Percentiles rank a stretch among this genome's conserved stretches.
Evolutionary conservation across 2,113 vertebrate species (phyloP).

Genomic region (Protobothrops mucrosquamatus): DNA sequence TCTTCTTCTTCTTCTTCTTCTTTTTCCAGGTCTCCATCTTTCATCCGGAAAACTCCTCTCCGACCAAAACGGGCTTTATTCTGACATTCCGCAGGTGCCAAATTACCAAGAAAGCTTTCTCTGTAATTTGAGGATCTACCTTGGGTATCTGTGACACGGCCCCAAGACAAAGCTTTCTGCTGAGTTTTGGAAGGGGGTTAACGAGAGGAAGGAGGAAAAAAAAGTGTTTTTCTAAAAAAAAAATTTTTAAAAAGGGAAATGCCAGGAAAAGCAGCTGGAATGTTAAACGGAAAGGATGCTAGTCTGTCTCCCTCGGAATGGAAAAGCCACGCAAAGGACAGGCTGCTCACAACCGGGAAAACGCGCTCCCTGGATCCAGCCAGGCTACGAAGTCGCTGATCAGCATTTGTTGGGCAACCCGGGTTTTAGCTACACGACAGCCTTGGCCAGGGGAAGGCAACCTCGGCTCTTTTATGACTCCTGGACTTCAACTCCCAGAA

Average conservation of each 20-base stretch:
- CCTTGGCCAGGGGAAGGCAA: too few relatives aligned
- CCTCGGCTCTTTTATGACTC: too few relatives aligned
- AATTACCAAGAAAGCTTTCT: constrained; percentile 16
- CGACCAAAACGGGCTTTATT: neutral
- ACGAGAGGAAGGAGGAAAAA: too few relatives aligned
- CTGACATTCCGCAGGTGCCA: constrained; percentile 30
- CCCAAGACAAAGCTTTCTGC: constrained; percentile 34
- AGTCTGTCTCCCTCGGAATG: neutral
- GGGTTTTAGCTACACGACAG: too few relatives aligned
- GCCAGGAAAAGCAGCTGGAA: neutral
- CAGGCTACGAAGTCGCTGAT: neutral
- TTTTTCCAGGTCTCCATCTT: neutral
- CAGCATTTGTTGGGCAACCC: neutral
- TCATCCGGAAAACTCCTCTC: neutral
- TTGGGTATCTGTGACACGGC: constrained; percentile 55
- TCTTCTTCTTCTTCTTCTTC: neutral
- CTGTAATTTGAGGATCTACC: constrained; percentile 43
- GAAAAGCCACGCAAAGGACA: neutral
- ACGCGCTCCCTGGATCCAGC: accelerated
- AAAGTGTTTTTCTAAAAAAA: neutral
- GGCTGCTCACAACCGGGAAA: accelerated
- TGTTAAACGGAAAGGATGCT: neutral
- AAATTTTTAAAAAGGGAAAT: neutral
- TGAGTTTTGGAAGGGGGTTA: neutral
- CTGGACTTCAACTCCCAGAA: too few relatives aligned